Evolutionary conservation across 2,888 invertebrate species (phyloP).

Genomic region (Mimas tiliae): DNA sequence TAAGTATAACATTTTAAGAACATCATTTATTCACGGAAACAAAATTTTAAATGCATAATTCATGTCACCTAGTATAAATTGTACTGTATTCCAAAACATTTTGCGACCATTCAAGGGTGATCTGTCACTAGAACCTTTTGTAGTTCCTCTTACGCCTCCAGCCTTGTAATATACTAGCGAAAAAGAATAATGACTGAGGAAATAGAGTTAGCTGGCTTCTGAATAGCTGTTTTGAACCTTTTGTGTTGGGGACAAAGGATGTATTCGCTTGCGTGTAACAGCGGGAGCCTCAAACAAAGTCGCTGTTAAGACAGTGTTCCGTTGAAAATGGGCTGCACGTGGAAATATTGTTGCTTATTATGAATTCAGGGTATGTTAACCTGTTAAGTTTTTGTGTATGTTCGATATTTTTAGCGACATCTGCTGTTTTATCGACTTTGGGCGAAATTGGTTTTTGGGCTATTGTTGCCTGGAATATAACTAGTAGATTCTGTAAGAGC

Average conservation of each 20-base stretch:
- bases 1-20: background rate
- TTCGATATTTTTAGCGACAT: conserved; percentile 6
- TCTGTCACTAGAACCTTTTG: conserved; percentile 57
- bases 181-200: conserved; percentile 63
- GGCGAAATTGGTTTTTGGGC: conserved; percentile 2
- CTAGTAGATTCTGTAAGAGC: too few species aligned
- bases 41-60: conserved; percentile 14
- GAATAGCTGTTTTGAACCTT: conserved; percentile 41
- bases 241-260: conserved; percentile 38
- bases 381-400: conserved; percentile 24
- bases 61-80: conserved; percentile 32
- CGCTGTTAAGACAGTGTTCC: conserved; percentile 48
- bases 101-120: conserved; percentile 48
- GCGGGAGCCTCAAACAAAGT: conserved; percentile 52
- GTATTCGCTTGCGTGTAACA: conserved; percentile 38
- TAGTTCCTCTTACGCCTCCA: conserved; percentile 50
- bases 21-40: conserved; percentile 14
- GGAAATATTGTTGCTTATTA: conserved; percentile 40
- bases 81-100: conserved; percentile 37
- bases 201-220: conserved; percentile 52
- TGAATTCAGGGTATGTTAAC: conserved; percentile 35
- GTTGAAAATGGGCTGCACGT: conserved; percentile 43
- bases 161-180: conserved; percentile 52
- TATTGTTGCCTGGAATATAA: background rate
- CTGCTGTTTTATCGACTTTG: conserved; percentile 4